Base-by-base conservation (phyloP, 1,140 invertebrate genomes). In the Brachionus sp. region DNA sequence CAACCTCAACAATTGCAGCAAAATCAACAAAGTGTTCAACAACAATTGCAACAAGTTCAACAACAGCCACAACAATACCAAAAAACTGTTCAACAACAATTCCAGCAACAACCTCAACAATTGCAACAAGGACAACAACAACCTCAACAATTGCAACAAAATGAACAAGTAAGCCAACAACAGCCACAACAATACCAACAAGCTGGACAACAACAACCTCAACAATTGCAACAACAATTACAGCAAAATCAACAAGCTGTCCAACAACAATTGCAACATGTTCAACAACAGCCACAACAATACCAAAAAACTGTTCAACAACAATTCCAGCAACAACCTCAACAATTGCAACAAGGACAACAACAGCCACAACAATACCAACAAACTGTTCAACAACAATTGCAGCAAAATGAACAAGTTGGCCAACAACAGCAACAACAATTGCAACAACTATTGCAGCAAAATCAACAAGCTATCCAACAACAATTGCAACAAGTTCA, bases 221-320 rank as follows among this genome's bases (percentile, higher is more conserved):
- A 75, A 75, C 39, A 70, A 70, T 16, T 16, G 13, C 29, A 37
- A 70, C 66, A 70, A 37, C 62, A 66, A 33, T 3, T 5, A 7
- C 62, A 66, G 16, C 6, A 19, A 9, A 1, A 62, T 3, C 53
- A 62, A 62, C 53, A 62, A 13, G 2, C 1, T 7, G n/a, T 16
- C 3, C 62, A 66, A 66, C 62, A 70, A 19, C 66, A 70, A 70
- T 6, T 9, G 13, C 66, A 70, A 70, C 33, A 37, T 50, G 9
- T 12, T 10, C 70, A 75, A 50, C 70, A 75, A 75, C 70, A 75
- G 13, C 70, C 44, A 50, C 70, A 75, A 46, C 39, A 46, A 75
- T 29, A 16, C 12, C 42, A 46, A 44, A 39, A 75, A 44, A 23
- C 25, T 29, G 16, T 16, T 29, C 39, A 75, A 46, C 19, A 46